phyloP scores from a whole-genome alignment of 2,797 vertebrate genomes.

The Chromobotia macracanthus region DNA sequence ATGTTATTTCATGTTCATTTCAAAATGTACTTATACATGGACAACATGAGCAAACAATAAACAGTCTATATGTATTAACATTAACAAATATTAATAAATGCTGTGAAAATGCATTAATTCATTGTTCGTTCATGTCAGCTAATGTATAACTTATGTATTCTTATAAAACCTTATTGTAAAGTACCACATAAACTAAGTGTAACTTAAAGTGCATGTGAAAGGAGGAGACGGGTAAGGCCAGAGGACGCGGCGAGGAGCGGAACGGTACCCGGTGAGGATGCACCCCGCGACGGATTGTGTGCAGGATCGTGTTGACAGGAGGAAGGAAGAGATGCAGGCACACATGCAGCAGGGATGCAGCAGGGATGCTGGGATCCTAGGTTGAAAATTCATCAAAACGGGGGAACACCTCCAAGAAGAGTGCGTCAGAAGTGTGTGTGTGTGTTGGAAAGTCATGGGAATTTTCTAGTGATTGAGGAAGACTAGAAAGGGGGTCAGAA shows the following conservation, averaged over 20 bases:
- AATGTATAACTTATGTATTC: no score
- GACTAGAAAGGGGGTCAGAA: conserved; percentile 64
- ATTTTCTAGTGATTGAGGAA: conserved; percentile 71
- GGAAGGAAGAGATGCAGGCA: conserved; percentile 70
- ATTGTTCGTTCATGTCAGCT: no score
- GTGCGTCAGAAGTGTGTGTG: conserved; percentile 56
- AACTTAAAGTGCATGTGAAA: background rate
- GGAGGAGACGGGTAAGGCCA: conserved; percentile 63
- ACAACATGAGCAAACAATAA: no score
- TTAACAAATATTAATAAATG: no score
- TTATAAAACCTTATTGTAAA: no score
- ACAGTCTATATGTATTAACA: no score
- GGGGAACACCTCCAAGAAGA: conserved; percentile 73
- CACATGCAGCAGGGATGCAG: conserved; percentile 77
- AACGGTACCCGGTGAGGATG: conserved; percentile 64
- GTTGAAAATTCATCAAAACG: conserved; percentile 76
- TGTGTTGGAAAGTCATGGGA: conserved; percentile 57
- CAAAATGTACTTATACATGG: no score
- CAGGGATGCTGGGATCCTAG: conserved; percentile 69
- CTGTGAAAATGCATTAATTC: no score
- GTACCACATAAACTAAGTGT: no score
- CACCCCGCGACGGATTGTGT: conserved; percentile 60
- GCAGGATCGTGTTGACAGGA: conserved; percentile 76
- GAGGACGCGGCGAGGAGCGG: conserved; percentile 72
- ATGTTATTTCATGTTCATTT: no score